A percentile compares a stretch with the other conserved stretches of the same genome.
These are phyloP conservation scores for Mercenaria mercenaria DNA, from an alignment of 1,140 invertebrate genomes.

Conservation along the genomic window DNA sequence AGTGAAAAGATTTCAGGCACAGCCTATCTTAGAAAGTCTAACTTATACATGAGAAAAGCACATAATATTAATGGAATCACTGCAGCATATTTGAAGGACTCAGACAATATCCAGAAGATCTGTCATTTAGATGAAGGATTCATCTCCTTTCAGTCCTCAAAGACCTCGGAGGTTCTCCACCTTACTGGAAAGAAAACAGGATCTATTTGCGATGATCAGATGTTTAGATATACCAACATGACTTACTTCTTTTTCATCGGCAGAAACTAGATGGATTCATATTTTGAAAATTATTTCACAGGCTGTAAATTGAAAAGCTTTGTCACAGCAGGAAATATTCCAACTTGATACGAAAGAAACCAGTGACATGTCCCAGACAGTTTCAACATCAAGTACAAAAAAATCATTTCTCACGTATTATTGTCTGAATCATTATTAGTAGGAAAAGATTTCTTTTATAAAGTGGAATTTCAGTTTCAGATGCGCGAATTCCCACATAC, in stretches of 20 bases:
- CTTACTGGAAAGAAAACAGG: conserved; percentile 50
- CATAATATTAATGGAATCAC: not conserved
- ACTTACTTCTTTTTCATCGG: conserved; percentile 61
- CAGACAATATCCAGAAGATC: conserved; percentile 26
- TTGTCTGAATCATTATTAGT: conserved; percentile 8
- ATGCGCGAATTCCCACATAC: conserved; percentile 81
- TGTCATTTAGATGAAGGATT: conserved; percentile 50
- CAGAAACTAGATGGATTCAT: conserved; percentile 56
- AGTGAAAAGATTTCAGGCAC: not conserved
- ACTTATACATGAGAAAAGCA: conserved; percentile 39
- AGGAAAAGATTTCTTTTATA: conserved; percentile 63
- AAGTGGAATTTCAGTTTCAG: conserved; percentile 48
- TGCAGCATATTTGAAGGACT: not conserved
- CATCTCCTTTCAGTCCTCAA: conserved; percentile 34
- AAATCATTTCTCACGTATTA: conserved; percentile 40
- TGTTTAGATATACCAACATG: conserved; percentile 58
- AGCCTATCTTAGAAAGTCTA: conserved; percentile 17
- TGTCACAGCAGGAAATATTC: conserved; percentile 20
- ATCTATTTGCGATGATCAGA: conserved; percentile 52
- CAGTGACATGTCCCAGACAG: conserved; percentile 67
- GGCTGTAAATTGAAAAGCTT: not conserved
- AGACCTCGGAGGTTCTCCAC: conserved; percentile 43
- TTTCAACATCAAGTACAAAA: conserved; percentile 64
- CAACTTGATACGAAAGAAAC: conserved; percentile 63
- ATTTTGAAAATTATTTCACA: conserved; percentile 31